phyloP scores from a whole-genome alignment of 2,797 vertebrate genomes.

The Sebastes umbrosus region DNA sequence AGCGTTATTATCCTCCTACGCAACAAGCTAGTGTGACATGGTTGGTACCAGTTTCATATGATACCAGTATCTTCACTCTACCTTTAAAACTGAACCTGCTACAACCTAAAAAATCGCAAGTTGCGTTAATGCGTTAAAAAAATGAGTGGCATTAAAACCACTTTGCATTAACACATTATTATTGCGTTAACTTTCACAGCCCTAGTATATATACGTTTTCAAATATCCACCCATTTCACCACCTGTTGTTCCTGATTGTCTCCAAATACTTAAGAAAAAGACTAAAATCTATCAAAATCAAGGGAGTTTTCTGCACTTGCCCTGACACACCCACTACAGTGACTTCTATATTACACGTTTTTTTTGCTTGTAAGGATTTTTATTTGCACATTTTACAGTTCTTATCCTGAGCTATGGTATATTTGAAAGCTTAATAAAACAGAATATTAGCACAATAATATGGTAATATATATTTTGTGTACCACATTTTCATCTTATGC shows the following conservation, averaged over 20 bases:
- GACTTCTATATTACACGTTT: too few relatives aligned
- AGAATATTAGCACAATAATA: neutral
- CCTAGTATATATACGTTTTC: too few relatives aligned
- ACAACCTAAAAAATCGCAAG: too few relatives aligned
- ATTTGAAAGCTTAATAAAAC: neutral
- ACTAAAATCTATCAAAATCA: neutral
- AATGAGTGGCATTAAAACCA: too few relatives aligned
- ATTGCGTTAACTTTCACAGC: too few relatives aligned
- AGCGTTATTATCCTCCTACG: accelerated
- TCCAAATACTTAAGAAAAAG: too few relatives aligned
- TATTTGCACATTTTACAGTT: neutral
- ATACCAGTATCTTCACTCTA: too few relatives aligned
- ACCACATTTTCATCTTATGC: neutral
- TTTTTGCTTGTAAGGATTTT: neutral
- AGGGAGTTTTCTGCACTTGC: neutral
- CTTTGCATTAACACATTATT: too few relatives aligned
- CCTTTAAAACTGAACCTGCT: too few relatives aligned
- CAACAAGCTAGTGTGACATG: accelerated
- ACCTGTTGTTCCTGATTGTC: too few relatives aligned
- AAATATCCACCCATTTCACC: neutral
- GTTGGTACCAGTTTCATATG: too few relatives aligned
- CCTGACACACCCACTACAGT: neutral
- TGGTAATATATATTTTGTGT: accelerated
- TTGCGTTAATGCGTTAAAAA: too few relatives aligned
- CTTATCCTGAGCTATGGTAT: neutral